Conservation (phyloP, 2,888 invertebrate species). For the Drosophila putrida region DNA sequence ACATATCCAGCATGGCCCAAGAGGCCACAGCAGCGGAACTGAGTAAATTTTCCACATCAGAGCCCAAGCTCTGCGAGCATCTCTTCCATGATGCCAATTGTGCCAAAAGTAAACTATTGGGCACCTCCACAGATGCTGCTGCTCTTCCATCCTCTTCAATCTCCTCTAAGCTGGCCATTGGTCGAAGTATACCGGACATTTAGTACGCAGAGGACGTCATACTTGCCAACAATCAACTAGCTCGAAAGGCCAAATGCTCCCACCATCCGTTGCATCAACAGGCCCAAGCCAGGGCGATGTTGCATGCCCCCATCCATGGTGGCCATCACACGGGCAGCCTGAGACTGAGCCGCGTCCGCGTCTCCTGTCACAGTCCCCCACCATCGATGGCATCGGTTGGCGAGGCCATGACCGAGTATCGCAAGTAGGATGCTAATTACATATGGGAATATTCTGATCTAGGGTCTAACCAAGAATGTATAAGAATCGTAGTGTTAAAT, state of each 20-base stretch:
- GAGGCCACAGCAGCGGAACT: slow-evolving; percentile 72
- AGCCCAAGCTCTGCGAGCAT: slow-evolving; percentile 85
- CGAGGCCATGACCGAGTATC: slow-evolving; percentile 79
- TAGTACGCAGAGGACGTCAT: slow-evolving; percentile 85
- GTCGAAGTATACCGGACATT: slow-evolving; percentile 84
- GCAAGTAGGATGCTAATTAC: slow-evolving; percentile 63
- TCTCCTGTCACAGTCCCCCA: slow-evolving; percentile 81
- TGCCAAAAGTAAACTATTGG: slow-evolving; percentile 82
- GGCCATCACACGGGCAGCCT: slow-evolving; percentile 56
- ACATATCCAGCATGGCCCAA: slow-evolving; percentile 57
- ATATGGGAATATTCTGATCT: slow-evolving; percentile 7
- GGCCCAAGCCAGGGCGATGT: slow-evolving; percentile 27
- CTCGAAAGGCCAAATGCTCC: slow-evolving; percentile 67
- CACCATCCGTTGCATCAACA: slow-evolving; percentile 70
- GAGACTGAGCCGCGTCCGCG: slow-evolving; percentile 60
- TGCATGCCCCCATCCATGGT: slow-evolving; percentile 22
- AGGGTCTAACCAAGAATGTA: slow-evolving; percentile 37
- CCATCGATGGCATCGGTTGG: slow-evolving; percentile 38
- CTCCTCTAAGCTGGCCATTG: slow-evolving; percentile 58
- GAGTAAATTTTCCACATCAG: slow-evolving; percentile 84
- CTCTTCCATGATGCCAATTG: slow-evolving; percentile 85
- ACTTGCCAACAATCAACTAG: slow-evolving; percentile 82
- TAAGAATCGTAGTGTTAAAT: slow-evolving; percentile 24
- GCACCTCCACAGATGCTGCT: slow-evolving; percentile 32
- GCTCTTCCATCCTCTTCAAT: slow-evolving; percentile 25